phyloP scores from a whole-genome alignment of 2,888 invertebrate species.

The Lamellibrachia columna region DNA sequence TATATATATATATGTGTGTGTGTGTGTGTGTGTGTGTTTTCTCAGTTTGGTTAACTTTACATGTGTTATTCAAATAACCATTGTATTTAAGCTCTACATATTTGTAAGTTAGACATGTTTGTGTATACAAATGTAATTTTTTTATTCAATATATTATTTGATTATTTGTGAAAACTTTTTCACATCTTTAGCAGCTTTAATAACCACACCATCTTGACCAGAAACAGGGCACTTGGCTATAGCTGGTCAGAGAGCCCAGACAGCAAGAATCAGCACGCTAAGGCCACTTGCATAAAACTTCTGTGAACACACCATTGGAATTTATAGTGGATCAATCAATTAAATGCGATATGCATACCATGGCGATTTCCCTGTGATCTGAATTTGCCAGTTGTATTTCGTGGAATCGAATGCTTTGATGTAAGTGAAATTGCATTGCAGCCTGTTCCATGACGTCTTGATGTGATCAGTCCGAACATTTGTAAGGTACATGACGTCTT shows the following conservation, averaged over 20 bases:
- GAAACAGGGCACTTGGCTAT: background rate
- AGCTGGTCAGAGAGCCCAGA: background rate
- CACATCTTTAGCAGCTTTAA: background rate
- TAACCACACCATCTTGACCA: background rate
- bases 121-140: background rate
- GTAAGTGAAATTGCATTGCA: background rate
- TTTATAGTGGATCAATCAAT: background rate
- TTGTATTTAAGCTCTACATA: background rate
- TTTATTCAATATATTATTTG: background rate
- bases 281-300: background rate
- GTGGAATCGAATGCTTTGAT: background rate
- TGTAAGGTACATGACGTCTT: background rate
- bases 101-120: background rate
- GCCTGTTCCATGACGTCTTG: background rate
- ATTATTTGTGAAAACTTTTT: background rate
- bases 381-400: background rate
- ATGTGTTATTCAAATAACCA: background rate
- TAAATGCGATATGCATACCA: background rate
- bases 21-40: background rate
- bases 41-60: background rate
- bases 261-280: background rate
- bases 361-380: background rate
- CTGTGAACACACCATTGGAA: background rate
- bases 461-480: background rate
- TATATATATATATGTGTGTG: background rate